A percentile compares a stretch with the other conserved stretches of the same genome.
Conservation (phyloP, 2,888 invertebrate species). For the Ligdia adustata region DNA sequence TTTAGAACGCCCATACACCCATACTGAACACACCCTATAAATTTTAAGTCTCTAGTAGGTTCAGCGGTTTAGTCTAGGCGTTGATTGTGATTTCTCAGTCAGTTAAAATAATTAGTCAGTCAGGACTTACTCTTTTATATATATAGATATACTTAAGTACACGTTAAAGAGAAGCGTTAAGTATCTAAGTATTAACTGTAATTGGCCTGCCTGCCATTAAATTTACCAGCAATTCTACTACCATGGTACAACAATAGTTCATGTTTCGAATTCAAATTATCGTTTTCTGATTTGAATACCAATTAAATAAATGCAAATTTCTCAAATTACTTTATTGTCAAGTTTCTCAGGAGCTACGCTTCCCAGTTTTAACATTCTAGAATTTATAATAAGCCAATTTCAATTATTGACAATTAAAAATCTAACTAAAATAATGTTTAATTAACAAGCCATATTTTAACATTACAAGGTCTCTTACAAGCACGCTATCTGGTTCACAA, state of each 20-base stretch:
- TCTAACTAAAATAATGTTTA: conserved; percentile 22
- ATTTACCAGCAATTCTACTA: no score
- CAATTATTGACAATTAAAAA: conserved; percentile 12
- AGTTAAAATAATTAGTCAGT: no score
- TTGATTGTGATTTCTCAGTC: no score
- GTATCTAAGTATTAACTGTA: not conserved
- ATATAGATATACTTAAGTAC: no score
- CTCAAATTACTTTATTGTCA: not conserved
- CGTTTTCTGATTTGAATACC: not conserved
- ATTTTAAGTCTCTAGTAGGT: no score
- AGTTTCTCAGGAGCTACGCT: not conserved
- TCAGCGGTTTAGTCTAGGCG: no score
- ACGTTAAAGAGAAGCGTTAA: not conserved
- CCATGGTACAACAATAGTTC: not conserved
- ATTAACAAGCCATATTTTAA: conserved; percentile 41
- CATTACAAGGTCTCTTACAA: conserved; percentile 45
- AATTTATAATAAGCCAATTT: conserved; percentile 17
- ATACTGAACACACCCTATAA: no score
- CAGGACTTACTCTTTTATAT: no score
- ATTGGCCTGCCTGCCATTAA: not conserved
- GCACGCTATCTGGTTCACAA: conserved; percentile 61
- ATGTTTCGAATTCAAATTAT: conserved; percentile 1
- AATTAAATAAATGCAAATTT: not conserved
- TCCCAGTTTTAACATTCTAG: not conserved
- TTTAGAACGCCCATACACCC: no score